These are phyloP conservation scores for Marisa cornuarietis DNA, from an alignment of 1,140 invertebrate genomes.

Conservation along the genomic window DNA sequence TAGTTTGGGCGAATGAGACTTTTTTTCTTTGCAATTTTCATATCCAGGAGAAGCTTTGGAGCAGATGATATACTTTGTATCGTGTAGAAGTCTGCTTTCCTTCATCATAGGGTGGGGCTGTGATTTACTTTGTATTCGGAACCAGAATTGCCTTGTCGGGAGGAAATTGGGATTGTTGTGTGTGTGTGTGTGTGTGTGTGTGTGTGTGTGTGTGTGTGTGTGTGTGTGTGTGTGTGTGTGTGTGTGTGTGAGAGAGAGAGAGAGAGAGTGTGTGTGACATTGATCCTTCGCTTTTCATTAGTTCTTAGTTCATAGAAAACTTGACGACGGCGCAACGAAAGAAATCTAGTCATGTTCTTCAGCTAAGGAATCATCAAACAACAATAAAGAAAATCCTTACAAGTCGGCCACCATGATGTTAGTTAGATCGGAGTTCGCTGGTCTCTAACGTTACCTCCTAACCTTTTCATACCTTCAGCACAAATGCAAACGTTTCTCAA, in stretches of 20 bases:
- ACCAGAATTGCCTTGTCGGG: too few relatives aligned
- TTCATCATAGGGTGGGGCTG: too few relatives aligned
- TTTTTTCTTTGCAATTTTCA: too few relatives aligned
- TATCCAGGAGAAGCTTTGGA: too few relatives aligned
- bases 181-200: not conserved
- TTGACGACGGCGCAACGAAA: not conserved
- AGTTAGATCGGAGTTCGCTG: too few relatives aligned
- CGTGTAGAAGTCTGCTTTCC: too few relatives aligned
- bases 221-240: slow-evolving; percentile 3
- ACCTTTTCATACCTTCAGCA: too few relatives aligned
- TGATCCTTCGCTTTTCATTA: not conserved
- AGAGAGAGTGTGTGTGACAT: not conserved
- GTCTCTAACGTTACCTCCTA: not conserved
- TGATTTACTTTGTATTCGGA: too few relatives aligned
- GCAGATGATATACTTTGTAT: too few relatives aligned
- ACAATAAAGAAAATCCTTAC: not conserved
- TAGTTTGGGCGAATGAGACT: too few relatives aligned
- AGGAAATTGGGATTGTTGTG: too few relatives aligned
- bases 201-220: slow-evolving; percentile 2
- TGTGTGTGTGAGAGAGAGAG: not conserved
- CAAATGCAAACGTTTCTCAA: too few relatives aligned
- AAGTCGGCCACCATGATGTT: not conserved
- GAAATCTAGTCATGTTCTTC: not conserved
- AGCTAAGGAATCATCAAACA: not conserved
- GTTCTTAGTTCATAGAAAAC: not conserved